A percentile compares a stretch with the other conserved stretches of the same genome.
Evolutionary conservation across 2,113 vertebrate genomes (phyloP).

Genomic region (Galeopterus variegatus): DNA sequence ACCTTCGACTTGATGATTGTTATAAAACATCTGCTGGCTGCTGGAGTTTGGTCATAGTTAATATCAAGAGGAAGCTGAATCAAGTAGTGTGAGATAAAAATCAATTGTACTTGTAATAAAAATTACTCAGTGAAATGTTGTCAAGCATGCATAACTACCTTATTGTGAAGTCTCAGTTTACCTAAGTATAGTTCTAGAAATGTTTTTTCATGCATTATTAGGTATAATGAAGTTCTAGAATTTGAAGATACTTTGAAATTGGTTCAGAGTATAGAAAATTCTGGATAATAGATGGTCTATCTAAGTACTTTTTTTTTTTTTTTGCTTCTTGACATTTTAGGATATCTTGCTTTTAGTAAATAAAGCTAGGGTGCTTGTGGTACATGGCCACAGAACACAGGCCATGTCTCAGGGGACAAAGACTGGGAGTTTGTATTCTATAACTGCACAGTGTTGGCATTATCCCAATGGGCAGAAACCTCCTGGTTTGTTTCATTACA

Average conservation of each 20-base stretch:
- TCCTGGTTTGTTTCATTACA: not conserved
- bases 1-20: no score
- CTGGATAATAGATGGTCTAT: not conserved
- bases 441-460: not conserved
- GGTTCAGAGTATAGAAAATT: slow-evolving; percentile 12
- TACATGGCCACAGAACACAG: not conserved
- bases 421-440: not conserved
- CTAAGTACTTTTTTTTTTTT: not conserved
- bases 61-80: slow-evolving; percentile 12
- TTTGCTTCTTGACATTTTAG: slow-evolving; percentile 22
- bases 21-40: slow-evolving; percentile 6
- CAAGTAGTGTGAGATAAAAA: slow-evolving; percentile 41
- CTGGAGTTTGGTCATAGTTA: slow-evolving; percentile 26
- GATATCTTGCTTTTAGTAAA: slow-evolving; percentile 37
- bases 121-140: not conserved
- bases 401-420: not conserved
- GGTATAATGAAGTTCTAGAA: slow-evolving; percentile 10
- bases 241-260: slow-evolving; percentile 61
- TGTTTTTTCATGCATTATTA: not conserved
- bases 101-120: not conserved
- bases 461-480: not conserved
- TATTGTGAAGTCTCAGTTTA: slow-evolving; percentile 26
- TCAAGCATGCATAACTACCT: slow-evolving; percentile 16
- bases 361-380: not conserved
- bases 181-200: not conserved